phyloP scores from a whole-genome alignment of 2,888 invertebrate species.

The Agrilus biguttatus region DNA sequence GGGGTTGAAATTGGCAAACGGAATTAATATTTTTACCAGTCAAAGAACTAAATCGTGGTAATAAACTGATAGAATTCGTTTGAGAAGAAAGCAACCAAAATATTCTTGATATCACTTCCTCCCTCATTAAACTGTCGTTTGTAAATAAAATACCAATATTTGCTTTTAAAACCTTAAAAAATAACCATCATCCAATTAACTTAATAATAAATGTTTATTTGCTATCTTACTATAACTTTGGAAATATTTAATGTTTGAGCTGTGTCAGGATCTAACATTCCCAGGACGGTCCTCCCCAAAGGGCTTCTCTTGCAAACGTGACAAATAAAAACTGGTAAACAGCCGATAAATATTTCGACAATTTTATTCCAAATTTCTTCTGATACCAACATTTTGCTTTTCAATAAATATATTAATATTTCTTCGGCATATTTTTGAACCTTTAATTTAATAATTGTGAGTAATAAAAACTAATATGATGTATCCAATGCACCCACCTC shows the following conservation, averaged over 20 bases:
- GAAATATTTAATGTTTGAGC: constrained; percentile 44
- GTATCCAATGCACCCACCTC: constrained; percentile 20
- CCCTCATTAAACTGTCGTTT: constrained; percentile 26
- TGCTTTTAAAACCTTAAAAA: constrained; percentile 31
- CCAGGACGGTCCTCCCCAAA: constrained; percentile 45
- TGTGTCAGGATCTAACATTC: constrained; percentile 48
- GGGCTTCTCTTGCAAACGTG: constrained; percentile 34
- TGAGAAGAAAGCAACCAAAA: constrained; percentile 36
- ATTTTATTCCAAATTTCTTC: constrained; percentile 47
- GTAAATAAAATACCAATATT: constrained; percentile 36
- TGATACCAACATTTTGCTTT: constrained; percentile 46
- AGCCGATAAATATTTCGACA: constrained; percentile 42
- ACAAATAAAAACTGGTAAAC: constrained; percentile 45
- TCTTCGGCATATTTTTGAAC: constrained; percentile 42
- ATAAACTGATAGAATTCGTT: constrained; percentile 27
- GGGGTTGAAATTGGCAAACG: constrained; percentile 27
- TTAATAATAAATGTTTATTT: not conserved
- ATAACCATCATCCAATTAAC: not conserved
- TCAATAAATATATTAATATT: constrained; percentile 45
- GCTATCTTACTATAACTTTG: constrained; percentile 31
- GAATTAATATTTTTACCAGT: constrained; percentile 33
- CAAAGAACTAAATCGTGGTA: constrained; percentile 34
- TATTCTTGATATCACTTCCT: constrained; percentile 36
- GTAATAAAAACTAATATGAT: not conserved
- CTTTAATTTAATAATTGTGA: constrained; percentile 25